phyloP scores from a whole-genome alignment of 2,888 invertebrate species.

The Diaprepes abbreviatus region DNA sequence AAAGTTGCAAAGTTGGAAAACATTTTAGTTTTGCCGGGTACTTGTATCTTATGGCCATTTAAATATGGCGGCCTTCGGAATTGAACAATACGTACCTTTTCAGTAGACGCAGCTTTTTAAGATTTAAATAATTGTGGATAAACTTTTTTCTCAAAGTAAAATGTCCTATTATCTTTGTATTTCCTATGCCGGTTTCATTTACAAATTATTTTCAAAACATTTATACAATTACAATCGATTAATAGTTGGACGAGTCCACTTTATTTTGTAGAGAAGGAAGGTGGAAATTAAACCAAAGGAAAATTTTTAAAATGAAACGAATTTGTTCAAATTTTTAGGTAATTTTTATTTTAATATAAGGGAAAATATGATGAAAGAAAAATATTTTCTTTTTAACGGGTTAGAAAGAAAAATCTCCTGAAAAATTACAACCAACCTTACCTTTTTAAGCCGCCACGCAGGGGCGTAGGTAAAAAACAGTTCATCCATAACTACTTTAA shows the following conservation, averaged over 20 bases:
- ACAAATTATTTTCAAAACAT: neutral
- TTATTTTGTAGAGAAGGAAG: slow-evolving; percentile 52
- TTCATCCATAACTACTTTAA: slow-evolving; percentile 13
- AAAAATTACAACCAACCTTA: slow-evolving; percentile 12
- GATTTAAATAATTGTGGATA: neutral
- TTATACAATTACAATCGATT: slow-evolving; percentile 1
- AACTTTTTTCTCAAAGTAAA: neutral
- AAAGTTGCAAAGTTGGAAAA: slow-evolving; percentile 38
- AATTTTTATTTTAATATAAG: neutral
- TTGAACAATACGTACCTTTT: too few species aligned
- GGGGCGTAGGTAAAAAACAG: neutral
- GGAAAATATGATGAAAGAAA: neutral
- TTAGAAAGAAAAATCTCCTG: neutral
- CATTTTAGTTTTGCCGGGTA: slow-evolving; percentile 60
- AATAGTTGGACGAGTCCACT: slow-evolving; percentile 54
- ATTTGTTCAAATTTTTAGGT: neutral
- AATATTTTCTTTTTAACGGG: neutral
- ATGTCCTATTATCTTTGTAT: neutral
- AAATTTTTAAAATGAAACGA: slow-evolving; percentile 1
- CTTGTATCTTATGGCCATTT: slow-evolving; percentile 30
- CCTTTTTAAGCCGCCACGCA: neutral
- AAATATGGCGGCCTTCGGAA: slow-evolving; percentile 27
- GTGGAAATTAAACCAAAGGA: slow-evolving; percentile 41
- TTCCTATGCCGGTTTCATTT: neutral
- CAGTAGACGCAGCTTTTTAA: too few species aligned